Conservation (phyloP, 2,113 vertebrate genomes). For the Sapayoa aenigma region DNA sequence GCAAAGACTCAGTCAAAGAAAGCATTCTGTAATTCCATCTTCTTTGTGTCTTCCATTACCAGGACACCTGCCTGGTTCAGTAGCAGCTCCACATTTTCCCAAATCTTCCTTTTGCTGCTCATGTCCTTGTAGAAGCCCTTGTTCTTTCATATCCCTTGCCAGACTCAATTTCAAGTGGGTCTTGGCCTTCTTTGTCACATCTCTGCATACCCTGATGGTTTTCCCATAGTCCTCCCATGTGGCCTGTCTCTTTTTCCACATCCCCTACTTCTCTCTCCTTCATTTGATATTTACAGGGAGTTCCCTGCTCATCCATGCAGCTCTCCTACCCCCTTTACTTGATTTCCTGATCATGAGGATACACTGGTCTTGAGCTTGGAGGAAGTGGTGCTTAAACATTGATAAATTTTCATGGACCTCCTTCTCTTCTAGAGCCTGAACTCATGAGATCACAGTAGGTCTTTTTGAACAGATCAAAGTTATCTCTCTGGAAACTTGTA, state of each 20-base stretch:
- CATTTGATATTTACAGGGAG: background rate
- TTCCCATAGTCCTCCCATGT: background rate
- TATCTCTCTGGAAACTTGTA: too few relatives aligned
- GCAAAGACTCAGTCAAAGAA: background rate
- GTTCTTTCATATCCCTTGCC: background rate
- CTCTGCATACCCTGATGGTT: background rate
- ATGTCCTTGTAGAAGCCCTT: background rate
- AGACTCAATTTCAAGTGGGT: background rate
- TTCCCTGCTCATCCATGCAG: background rate
- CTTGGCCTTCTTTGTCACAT: background rate
- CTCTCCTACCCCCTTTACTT: background rate
- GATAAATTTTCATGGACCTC: too few relatives aligned
- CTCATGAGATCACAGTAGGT: too few relatives aligned
- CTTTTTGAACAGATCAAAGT: too few relatives aligned
- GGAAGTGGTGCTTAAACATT: too few relatives aligned
- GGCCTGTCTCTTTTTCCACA: background rate
- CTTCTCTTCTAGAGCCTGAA: too few relatives aligned
- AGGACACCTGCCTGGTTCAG: background rate
- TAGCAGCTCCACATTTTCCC: background rate
- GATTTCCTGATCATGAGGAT: background rate
- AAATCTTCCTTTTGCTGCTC: background rate
- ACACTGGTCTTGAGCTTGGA: background rate
- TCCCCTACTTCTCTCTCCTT: background rate
- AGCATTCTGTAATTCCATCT: background rate
- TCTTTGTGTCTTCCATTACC: background rate